Percentiles rank a stretch among this genome's conserved stretches.
These are phyloP conservation scores for Petromus typicus DNA, from an alignment of 2,113 vertebrate species.

Conservation along the genomic window DNA sequence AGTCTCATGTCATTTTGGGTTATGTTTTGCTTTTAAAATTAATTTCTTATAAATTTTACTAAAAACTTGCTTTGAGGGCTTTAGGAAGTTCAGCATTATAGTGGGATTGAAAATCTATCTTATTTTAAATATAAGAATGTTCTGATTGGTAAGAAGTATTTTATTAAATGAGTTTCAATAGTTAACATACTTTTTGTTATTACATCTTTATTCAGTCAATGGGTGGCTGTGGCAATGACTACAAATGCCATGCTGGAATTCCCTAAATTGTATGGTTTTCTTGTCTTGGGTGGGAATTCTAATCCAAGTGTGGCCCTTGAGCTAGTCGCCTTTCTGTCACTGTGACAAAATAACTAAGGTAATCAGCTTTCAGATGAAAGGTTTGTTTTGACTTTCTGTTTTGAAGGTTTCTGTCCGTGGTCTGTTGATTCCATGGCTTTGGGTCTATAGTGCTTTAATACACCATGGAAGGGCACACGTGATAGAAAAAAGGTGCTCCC, in stretches of 20 bases:
- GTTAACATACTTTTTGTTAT: neutral
- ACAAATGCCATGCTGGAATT: neutral
- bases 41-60: neutral
- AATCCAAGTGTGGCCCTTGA: neutral
- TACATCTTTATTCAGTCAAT: neutral
- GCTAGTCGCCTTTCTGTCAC: neutral
- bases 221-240: neutral
- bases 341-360: neutral
- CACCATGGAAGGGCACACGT: neutral
- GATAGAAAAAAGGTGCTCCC: neutral
- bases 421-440: neutral
- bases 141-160: neutral
- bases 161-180: neutral
- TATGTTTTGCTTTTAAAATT: neutral
- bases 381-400: neutral
- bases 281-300: neutral
- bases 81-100: neutral
- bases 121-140: neutral
- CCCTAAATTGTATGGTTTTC: neutral
- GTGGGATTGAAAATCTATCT: neutral
- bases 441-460: neutral
- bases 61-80: neutral
- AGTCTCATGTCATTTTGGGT: slow-evolving; percentile 12
- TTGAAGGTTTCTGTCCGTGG: neutral
- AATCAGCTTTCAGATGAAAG: neutral